Evolutionary conservation across 2,888 invertebrate species (phyloP).

Genomic region (Arctia plantaginis): DNA sequence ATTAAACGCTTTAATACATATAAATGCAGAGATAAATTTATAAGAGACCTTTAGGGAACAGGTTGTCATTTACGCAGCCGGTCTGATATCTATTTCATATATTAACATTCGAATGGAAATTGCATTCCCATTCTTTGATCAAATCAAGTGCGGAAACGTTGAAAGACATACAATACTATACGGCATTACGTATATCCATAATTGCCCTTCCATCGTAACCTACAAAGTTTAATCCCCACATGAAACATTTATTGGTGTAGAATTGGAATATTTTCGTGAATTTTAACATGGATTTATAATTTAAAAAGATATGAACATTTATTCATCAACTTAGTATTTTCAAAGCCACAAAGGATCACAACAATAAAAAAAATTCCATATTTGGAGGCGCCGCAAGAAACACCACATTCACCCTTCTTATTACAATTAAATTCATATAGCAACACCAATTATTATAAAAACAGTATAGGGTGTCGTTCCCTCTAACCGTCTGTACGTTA

Average conservation of each 20-base stretch:
- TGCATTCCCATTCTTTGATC: background rate
- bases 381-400: too few species aligned
- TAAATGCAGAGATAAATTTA: slow-evolving; percentile 54
- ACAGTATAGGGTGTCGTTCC: background rate
- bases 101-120: background rate
- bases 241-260: background rate
- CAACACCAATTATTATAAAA: background rate
- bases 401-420: too few species aligned
- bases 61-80: slow-evolving; percentile 21
- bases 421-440: background rate
- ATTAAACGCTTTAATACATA: slow-evolving; percentile 64
- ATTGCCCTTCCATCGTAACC: background rate
- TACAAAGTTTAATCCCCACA: background rate
- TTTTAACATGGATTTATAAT: background rate
- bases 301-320: too few species aligned
- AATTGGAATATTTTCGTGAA: background rate
- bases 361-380: too few species aligned
- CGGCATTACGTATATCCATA: background rate
- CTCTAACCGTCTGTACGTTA: background rate
- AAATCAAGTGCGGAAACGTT: background rate
- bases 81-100: slow-evolving; percentile 21
- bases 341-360: background rate
- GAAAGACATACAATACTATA: background rate
- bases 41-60: slow-evolving; percentile 55
- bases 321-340: background rate